These are phyloP conservation scores for Heterocephalus glaber DNA, from an alignment of 2,113 vertebrate species.

Conservation along the genomic window DNA sequence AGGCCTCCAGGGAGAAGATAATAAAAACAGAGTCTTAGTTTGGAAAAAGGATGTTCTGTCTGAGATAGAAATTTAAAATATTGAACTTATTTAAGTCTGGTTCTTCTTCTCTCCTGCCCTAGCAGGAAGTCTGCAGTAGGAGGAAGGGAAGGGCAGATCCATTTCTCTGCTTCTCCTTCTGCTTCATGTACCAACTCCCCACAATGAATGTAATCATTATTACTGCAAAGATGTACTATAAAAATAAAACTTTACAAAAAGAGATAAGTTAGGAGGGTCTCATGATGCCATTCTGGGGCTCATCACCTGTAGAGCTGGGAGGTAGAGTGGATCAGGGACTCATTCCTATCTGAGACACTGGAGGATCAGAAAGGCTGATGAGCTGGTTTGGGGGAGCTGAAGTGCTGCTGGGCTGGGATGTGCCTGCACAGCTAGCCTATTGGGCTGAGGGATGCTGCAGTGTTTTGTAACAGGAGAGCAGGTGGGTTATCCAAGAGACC, in stretches of 20 bases:
- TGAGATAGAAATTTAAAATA: neutral
- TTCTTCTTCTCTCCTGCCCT: neutral
- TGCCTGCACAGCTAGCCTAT: neutral
- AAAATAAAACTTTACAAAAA: neutral
- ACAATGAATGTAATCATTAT: too few species aligned
- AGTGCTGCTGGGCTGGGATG: neutral
- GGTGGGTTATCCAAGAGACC: neutral
- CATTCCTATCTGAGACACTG: neutral
- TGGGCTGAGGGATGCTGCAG: neutral
- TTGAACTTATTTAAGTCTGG: neutral
- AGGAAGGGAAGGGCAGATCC: neutral
- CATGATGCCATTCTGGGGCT: neutral
- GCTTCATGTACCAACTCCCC: too few species aligned
- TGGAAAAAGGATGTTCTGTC: neutral
- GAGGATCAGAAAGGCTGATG: neutral
- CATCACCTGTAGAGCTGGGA: neutral
- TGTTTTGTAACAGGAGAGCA: neutral
- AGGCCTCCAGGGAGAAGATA: neutral
- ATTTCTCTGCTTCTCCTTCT: too few species aligned
- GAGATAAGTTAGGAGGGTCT: neutral
- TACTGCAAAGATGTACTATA: neutral
- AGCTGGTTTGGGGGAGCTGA: neutral
- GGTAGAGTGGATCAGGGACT: neutral
- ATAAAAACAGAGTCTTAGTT: neutral
- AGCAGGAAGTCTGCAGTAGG: neutral